phyloP scores from a whole-genome alignment of 1,140 invertebrate genomes.

The Asbolus verrucosus region DNA sequence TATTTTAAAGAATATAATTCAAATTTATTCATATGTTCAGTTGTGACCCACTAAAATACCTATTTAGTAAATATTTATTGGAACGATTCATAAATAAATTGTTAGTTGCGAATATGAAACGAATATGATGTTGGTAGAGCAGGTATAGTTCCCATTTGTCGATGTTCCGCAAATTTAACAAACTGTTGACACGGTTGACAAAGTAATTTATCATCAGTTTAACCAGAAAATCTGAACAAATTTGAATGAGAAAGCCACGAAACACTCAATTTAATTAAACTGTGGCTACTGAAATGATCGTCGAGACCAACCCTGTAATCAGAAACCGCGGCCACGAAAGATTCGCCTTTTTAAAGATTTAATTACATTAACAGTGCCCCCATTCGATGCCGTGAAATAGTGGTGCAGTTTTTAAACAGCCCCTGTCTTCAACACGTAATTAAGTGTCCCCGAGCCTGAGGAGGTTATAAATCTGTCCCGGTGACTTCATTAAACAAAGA shows the following conservation, averaged over 20 bases:
- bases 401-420: constrained; percentile 19
- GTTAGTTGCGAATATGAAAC: no score
- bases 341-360: constrained; percentile 21
- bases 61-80: no score
- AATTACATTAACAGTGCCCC: constrained; percentile 24
- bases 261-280: constrained; percentile 27
- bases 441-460: constrained; percentile 40
- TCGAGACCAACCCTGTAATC: constrained; percentile 1
- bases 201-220: no score
- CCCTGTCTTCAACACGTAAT: constrained; percentile 39
- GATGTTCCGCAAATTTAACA: no score
- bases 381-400: constrained; percentile 13
- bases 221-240: no score
- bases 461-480: constrained; percentile 40
- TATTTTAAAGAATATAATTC: no score
- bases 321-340: constrained; percentile 12
- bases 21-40: no score
- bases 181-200: no score
- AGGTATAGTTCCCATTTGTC: no score
- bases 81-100: no score
- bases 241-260: constrained; percentile 12
- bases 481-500: constrained; percentile 46
- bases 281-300: constrained; percentile 9
- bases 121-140: no score
- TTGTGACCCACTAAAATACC: no score